Evolutionary conservation across 2,888 invertebrate genomes (phyloP).

Genomic region (Thymelicus lineola): DNA sequence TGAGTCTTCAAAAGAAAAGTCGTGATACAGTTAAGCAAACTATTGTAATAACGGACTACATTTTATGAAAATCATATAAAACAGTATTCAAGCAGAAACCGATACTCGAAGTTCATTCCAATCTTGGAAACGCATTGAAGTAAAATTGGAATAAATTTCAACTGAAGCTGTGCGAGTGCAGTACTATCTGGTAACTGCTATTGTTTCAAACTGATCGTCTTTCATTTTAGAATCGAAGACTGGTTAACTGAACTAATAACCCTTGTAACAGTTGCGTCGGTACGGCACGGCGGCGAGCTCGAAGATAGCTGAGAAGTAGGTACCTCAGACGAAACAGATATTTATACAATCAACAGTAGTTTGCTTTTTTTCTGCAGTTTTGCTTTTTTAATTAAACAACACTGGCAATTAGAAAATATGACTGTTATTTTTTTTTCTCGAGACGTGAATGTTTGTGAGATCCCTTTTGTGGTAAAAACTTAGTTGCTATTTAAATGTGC

Average conservation of each 20-base stretch:
- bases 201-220: slow-evolving; percentile 49
- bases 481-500: too few species aligned
- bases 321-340: background rate
- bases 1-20: too few species aligned
- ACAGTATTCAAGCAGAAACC: slow-evolving; percentile 27
- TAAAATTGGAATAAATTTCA: slow-evolving; percentile 37
- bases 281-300: background rate
- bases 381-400: too few species aligned
- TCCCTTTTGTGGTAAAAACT: too few species aligned
- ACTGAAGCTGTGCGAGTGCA: background rate
- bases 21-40: background rate
- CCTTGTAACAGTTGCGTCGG: slow-evolving; percentile 8
- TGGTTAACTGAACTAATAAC: slow-evolving; percentile 32
- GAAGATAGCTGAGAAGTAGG: slow-evolving; percentile 5
- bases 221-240: slow-evolving; percentile 41
- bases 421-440: too few species aligned
- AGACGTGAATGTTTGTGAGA: too few species aligned
- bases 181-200: slow-evolving; percentile 45
- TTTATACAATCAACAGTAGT: background rate
- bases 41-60: background rate
- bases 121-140: slow-evolving; percentile 29
- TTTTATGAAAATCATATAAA: slow-evolving; percentile 12
- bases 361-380: too few species aligned
- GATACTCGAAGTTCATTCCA: slow-evolving; percentile 34
- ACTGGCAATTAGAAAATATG: too few species aligned